These are phyloP conservation scores for Andrena hattorfiana DNA, from an alignment of 2,888 invertebrate species.

Conservation along the genomic window DNA sequence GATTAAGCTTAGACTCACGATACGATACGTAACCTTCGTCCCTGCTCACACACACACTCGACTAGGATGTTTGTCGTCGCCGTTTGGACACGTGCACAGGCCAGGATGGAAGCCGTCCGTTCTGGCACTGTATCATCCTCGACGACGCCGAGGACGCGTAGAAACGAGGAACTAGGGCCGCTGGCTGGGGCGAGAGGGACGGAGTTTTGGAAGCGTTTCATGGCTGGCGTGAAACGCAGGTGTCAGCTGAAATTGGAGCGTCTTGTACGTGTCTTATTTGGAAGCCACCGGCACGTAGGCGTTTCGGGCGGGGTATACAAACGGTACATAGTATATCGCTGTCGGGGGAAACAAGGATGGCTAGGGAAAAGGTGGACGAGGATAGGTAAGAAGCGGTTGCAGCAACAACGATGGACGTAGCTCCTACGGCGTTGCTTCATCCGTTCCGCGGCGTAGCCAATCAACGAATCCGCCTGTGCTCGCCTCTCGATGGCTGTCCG, in stretches of 20 bases:
- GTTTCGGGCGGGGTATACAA: constrained; percentile 72
- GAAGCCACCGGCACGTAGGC: constrained; percentile 68
- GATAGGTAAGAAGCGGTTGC: constrained; percentile 56
- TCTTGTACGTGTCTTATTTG: constrained; percentile 82
- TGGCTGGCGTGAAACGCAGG: constrained; percentile 78
- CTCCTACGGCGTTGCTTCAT: constrained; percentile 56
- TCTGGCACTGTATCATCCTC: constrained; percentile 25
- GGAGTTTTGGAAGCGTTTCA: constrained; percentile 63
- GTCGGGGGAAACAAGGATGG: constrained; percentile 48
- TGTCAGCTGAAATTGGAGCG: constrained; percentile 82
- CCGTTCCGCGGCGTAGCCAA: constrained; percentile 65
- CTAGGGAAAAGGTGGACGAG: constrained; percentile 20
- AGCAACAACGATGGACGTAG: constrained; percentile 61
- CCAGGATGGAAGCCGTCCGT: constrained; percentile 16
- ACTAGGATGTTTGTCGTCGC: constrained; percentile 7
- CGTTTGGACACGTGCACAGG: not conserved
- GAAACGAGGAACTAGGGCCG: constrained; percentile 17
- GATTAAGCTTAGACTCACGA: constrained; percentile 61
- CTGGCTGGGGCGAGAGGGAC: constrained; percentile 21
- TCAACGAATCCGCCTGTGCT: constrained; percentile 70
- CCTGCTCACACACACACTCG: not conserved
- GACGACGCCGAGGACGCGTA: constrained; percentile 19
- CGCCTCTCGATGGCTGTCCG: constrained; percentile 69
- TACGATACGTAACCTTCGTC: constrained; percentile 7
- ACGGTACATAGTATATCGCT: constrained; percentile 76